A percentile compares a stretch with the other conserved stretches of the same genome.
Evolutionary conservation across 2,888 invertebrate genomes (phyloP).

Genomic region (Eupithecia subfuscata): DNA sequence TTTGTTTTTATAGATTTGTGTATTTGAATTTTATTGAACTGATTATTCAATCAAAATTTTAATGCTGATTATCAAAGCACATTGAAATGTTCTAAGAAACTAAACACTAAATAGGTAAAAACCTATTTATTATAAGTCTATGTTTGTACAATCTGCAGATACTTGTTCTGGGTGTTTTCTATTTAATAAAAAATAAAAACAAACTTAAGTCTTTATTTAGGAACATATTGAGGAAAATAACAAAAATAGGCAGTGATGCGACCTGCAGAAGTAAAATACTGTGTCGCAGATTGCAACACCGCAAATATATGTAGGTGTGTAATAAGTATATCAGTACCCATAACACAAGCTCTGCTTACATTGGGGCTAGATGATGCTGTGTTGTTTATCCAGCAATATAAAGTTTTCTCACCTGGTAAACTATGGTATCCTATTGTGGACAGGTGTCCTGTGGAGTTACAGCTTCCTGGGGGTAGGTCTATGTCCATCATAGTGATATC

Average conservation of each 20-base stretch:
- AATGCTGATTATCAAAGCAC: neutral
- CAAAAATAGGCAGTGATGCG: no score
- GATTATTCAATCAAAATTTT: neutral
- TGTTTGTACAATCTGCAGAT: neutral
- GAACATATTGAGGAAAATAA: no score
- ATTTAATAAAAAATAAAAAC: neutral
- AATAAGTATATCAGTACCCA: neutral
- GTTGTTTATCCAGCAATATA: neutral
- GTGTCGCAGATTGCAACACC: no score
- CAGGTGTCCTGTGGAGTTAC: conserved; percentile 81
- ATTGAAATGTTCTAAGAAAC: neutral
- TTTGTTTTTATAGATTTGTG: neutral
- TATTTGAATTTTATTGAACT: neutral
- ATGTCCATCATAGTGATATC: conserved; percentile 77
- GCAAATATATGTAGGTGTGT: neutral
- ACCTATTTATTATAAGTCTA: neutral
- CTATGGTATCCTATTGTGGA: conserved; percentile 81
- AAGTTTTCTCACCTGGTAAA: conserved; percentile 65
- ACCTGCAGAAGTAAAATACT: no score
- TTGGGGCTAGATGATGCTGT: neutral
- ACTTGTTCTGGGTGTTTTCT: neutral
- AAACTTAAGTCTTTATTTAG: no score
- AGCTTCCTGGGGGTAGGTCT: conserved; percentile 80
- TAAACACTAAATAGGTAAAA: neutral
- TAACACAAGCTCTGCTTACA: neutral